Conservation (phyloP, 2,797 vertebrate species). For the Phrynocephalus forsythii region DNA sequence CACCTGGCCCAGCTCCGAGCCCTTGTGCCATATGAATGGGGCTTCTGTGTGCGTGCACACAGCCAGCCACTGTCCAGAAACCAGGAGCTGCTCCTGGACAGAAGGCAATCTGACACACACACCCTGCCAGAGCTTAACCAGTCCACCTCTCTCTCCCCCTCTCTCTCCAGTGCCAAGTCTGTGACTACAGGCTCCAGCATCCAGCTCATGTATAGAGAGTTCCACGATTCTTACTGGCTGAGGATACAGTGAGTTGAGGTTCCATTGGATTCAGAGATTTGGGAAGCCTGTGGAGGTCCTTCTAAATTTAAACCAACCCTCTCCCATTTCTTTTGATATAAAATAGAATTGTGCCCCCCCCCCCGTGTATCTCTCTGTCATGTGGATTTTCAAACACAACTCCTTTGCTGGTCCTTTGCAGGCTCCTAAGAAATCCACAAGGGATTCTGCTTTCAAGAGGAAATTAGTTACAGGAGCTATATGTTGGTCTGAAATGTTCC, state of each 20-base stretch:
- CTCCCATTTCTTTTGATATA: not conserved
- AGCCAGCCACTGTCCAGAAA: conserved; percentile 33
- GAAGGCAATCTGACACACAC: conserved; percentile 5
- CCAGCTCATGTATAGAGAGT: not conserved
- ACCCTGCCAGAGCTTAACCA: not conserved
- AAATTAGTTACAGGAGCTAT: not conserved
- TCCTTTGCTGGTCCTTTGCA: not conserved
- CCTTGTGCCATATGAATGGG: conserved; percentile 58
- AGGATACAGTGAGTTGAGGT: not conserved
- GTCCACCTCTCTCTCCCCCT: not conserved
- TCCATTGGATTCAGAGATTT: not conserved
- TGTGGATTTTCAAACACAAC: not conserved
- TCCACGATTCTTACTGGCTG: not conserved
- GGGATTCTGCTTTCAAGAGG: not conserved
- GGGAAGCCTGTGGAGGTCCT: not conserved
- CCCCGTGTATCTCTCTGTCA: not conserved
- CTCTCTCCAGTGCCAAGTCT: not conserved
- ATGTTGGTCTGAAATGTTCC: not conserved
- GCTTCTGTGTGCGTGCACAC: conserved; percentile 55
- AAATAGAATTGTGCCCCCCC: not conserved
- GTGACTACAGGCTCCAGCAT: conserved; percentile 8
- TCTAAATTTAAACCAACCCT: conserved; percentile 14
- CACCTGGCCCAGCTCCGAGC: conserved; percentile 30
- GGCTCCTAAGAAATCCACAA: not conserved
- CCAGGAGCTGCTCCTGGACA: conserved; percentile 4